These are phyloP conservation scores for Eretmocerus hayati DNA, from an alignment of 2,888 invertebrate species.

Conservation along the genomic window DNA sequence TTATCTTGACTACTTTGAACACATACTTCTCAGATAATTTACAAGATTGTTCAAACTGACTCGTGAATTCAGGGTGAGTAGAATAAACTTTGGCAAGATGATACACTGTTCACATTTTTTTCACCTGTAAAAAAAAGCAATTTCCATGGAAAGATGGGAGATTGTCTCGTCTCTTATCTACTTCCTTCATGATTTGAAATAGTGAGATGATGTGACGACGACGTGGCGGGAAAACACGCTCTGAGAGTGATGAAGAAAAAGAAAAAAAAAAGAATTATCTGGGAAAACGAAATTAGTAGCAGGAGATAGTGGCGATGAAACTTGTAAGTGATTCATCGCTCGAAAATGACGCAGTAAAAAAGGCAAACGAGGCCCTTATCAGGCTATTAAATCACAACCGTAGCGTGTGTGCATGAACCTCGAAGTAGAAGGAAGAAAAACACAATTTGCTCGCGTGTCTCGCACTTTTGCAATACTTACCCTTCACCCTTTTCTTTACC, in stretches of 20 bases:
- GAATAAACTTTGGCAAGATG: too few relatives aligned
- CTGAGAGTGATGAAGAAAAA: neutral
- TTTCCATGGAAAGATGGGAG: too few relatives aligned
- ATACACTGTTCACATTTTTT: too few relatives aligned
- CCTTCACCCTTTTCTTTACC: conserved; percentile 1
- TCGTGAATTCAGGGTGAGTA: too few relatives aligned
- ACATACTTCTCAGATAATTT: too few relatives aligned
- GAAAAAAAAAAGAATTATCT: too few relatives aligned
- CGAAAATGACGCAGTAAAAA: conserved; percentile 21
- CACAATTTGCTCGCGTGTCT: conserved; percentile 12
- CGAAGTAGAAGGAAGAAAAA: neutral
- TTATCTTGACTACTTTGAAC: too few relatives aligned
- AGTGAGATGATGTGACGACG: too few relatives aligned
- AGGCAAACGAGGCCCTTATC: conserved; percentile 21
- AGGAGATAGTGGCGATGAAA: conserved; percentile 15
- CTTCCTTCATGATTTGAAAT: too few relatives aligned
- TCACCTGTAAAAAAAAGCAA: too few relatives aligned
- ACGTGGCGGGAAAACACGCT: neutral
- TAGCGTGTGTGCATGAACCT: conserved; percentile 2
- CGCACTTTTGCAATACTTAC: conserved; percentile 22
- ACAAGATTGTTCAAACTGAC: too few relatives aligned
- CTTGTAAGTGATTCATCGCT: conserved; percentile 21
- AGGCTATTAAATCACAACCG: conserved; percentile 15
- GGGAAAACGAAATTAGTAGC: conserved; percentile 20
- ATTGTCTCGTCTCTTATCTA: too few relatives aligned